phyloP scores from a whole-genome alignment of 2,797 vertebrate genomes.

The Scleropages formosus region DNA sequence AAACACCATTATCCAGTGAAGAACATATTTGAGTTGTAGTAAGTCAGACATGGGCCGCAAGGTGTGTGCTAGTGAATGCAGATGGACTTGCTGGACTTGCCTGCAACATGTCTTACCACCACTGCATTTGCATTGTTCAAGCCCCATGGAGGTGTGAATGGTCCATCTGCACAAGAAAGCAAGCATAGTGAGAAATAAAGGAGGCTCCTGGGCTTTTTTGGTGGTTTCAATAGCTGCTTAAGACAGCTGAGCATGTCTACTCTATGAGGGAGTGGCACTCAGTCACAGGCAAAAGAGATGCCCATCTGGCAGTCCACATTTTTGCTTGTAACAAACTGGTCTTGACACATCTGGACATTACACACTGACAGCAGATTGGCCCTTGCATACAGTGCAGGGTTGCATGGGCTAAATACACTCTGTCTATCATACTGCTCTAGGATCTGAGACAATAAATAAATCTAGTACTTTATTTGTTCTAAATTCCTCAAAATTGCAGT shows the following conservation, averaged over 20 bases:
- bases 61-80: no score
- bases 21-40: not conserved
- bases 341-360: not conserved
- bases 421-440: no score
- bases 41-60: not conserved
- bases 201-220: constrained; percentile 46
- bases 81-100: not conserved
- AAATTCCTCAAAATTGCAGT: not conserved
- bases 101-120: not conserved
- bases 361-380: no score
- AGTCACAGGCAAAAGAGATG: not conserved
- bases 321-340: not conserved
- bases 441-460: no score
- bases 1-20: no score
- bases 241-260: constrained; percentile 33
- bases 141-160: constrained; percentile 55
- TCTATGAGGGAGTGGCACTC: not conserved
- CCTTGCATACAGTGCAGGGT: not conserved
- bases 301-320: not conserved
- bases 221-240: constrained; percentile 43
- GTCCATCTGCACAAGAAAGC: constrained; percentile 63
- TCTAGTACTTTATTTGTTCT: no score
- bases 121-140: constrained; percentile 3
- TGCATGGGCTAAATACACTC: not conserved
- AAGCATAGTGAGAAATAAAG: constrained; percentile 40